Base-by-base conservation (phyloP, 2,797 vertebrate genomes). In the Spea hammondii region DNA sequence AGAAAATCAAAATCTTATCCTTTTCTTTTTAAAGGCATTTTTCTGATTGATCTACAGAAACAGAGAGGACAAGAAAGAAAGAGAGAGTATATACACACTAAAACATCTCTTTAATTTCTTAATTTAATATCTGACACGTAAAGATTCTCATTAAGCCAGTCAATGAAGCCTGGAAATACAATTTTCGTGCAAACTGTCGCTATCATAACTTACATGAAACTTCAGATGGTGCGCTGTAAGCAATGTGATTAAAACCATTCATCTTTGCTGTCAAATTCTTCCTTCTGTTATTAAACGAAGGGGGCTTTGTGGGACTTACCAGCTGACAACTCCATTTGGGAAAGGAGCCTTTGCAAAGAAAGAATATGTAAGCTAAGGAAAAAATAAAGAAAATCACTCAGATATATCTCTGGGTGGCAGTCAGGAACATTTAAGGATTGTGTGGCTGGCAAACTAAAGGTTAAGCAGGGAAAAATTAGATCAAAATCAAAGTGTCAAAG, bases 101-200 rank as follows among this genome's bases (percentile, higher is more conserved):
- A 85, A 90, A 86, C 88, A 87, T 87, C 88, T 89, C 89, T 88
- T 89, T 91, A 89, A 89, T 91, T 90, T 91, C 89, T 90, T 91
- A 90, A 94, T 94, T 92, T 93, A 92, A 93, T 91, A 92, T 87
- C 85, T 91, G 89, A 92, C 92, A 92, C 88, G 87, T 91, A 91
- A 91, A 92, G 92, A 91, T 94, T 91, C 90, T 87, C 91, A 94
- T 94, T 94, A 94, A 90, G 91, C 87, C 83, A 88, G 88, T 93
- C 92, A 93, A 94, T 94, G 93, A 93, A 93, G 91, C 93, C 89
- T 91, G 86, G 88, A 90, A 84, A 91, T 88, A 92, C 93, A 92
- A 91, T 94, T 93, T 91, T 92, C 89, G 88, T 91, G 90, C 91
- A 92, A 91, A 92, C 92, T 90, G 93, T 91, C 90, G 87, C 87